Evolutionary conservation across 1,140 invertebrate species (phyloP).

Genomic region (Druon quercuslanigerum): DNA sequence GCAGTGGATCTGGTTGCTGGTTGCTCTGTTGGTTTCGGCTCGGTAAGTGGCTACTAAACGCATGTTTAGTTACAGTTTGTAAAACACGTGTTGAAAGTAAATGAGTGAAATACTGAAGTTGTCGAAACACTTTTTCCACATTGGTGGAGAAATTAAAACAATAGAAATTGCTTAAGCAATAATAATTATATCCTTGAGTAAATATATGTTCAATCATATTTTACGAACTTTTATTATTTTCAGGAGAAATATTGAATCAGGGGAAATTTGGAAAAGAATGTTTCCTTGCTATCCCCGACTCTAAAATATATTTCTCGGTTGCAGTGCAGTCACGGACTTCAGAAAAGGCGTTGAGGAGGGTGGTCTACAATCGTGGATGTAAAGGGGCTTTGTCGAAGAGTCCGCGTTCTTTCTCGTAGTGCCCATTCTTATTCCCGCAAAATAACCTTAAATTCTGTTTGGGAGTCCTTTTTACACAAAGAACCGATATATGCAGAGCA

Average conservation of each 20-base stretch:
- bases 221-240: no score
- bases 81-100: background rate
- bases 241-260: background rate
- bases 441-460: conserved; percentile 74
- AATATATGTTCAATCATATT: no score
- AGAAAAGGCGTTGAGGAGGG: conserved; percentile 38
- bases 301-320: conserved; percentile 32
- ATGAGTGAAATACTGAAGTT: background rate
- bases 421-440: conserved; percentile 70
- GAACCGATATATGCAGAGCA: conserved; percentile 69
- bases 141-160: no score
- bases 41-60: conserved; percentile 1
- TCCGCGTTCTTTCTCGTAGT: conserved; percentile 55
- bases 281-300: conserved; percentile 1
- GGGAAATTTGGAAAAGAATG: background rate
- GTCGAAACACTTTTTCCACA: no score
- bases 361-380: conserved; percentile 51
- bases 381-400: conserved; percentile 51
- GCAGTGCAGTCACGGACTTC: conserved; percentile 51
- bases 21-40: conserved; percentile 3
- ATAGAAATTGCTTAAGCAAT: no score
- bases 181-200: no score
- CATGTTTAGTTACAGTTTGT: background rate
- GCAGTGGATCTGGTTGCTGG: conserved; percentile 19
- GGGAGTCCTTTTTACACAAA: conserved; percentile 71